Evolutionary conservation across 2,113 vertebrate genomes (phyloP).

Genomic region (Corapipo altera): DNA sequence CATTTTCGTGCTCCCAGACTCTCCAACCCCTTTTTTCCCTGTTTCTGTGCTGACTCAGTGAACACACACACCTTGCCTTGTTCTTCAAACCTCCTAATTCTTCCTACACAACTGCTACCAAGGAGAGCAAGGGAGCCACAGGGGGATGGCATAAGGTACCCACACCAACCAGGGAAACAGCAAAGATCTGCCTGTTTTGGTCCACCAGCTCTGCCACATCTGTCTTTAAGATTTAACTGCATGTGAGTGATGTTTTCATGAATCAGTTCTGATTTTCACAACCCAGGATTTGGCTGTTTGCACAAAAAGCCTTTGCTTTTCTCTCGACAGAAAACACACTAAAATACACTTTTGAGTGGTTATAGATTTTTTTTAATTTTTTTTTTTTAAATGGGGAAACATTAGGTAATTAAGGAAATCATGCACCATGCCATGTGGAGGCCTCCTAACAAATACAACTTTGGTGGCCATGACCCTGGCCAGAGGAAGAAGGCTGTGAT

Average conservation of each 20-base stretch:
- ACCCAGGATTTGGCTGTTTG: neutral
- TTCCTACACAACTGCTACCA: neutral
- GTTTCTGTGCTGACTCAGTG: neutral
- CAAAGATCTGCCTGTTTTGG: neutral
- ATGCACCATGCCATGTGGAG: conserved; percentile 70
- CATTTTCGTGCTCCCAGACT: neutral
- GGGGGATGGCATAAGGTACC: neutral
- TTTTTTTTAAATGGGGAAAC: neutral
- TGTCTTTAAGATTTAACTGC: neutral
- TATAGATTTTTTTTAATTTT: neutral
- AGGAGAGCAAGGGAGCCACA: neutral
- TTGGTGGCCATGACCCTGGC: conserved; percentile 87
- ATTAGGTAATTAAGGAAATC: conserved; percentile 71
- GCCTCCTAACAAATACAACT: conserved; percentile 83
- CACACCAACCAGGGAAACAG: neutral
- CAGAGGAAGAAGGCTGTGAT: conserved; percentile 87
- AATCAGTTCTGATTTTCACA: neutral
- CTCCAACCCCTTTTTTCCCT: neutral
- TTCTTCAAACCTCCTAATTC: neutral
- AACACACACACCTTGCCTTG: neutral
- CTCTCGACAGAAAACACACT: neutral
- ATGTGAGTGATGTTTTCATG: neutral
- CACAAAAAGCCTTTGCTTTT: neutral
- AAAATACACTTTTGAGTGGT: neutral
- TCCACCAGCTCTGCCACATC: neutral